A percentile compares a stretch with the other conserved stretches of the same genome.
phyloP scores from a whole-genome alignment of 2,113 vertebrate species.

The Atherinomorus stipes region DNA sequence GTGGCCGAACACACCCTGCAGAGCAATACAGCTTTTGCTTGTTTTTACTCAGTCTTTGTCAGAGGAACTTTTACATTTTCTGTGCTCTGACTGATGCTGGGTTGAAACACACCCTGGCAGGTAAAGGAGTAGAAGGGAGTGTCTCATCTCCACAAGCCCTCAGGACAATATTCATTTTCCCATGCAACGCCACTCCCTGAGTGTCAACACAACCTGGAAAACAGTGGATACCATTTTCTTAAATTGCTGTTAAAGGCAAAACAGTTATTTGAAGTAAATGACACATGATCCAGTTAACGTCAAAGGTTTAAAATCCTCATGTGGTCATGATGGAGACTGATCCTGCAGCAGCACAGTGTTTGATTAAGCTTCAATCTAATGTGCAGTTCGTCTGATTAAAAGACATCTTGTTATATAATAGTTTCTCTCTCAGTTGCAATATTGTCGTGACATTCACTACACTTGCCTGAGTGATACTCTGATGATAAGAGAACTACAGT shows the following conservation, averaged over 20 bases:
- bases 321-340: not conserved
- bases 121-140: conserved; percentile 72
- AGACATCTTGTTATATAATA: conserved; percentile 45
- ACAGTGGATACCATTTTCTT: conserved; percentile 45
- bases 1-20: conserved; percentile 13
- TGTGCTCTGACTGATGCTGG: not conserved
- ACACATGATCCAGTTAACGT: conserved; percentile 25
- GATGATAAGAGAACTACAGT: conserved; percentile 60
- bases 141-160: conserved; percentile 61
- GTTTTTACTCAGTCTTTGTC: conserved; percentile 36
- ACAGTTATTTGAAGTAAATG: conserved; percentile 39
- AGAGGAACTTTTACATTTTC: conserved; percentile 10
- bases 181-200: conserved; percentile 72
- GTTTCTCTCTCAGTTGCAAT: conserved; percentile 33
- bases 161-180: conserved; percentile 69
- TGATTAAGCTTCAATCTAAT: conserved; percentile 20
- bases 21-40: conserved; percentile 1
- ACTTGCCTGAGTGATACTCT: conserved; percentile 57
- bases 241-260: conserved; percentile 48
- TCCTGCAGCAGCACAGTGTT: not conserved
- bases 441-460: conserved; percentile 51
- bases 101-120: conserved; percentile 73
- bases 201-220: conserved; percentile 65
- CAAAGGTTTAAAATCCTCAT: conserved; percentile 8
- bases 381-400: conserved; percentile 13